phyloP scores from a whole-genome alignment of 2,113 vertebrate genomes.

The Ivindomyrus marchei region DNA sequence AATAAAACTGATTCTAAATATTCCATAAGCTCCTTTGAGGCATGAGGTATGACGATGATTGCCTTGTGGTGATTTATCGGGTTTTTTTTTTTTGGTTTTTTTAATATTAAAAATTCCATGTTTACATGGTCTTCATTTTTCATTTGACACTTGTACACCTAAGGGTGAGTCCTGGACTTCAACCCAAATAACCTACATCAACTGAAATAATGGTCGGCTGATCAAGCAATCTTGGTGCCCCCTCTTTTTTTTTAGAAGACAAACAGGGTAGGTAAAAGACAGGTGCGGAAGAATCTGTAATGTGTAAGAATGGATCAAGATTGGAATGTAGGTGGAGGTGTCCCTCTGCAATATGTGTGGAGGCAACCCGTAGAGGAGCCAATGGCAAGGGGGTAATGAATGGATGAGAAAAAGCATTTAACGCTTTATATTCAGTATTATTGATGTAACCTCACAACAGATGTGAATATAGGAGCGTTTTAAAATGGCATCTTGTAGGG shows the following conservation, averaged over 20 bases:
- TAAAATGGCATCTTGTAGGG: neutral
- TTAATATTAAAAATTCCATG: neutral
- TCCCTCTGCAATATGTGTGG: neutral
- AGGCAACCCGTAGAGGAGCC: neutral
- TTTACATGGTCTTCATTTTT: neutral
- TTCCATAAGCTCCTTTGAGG: neutral
- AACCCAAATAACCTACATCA: neutral
- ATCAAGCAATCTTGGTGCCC: neutral
- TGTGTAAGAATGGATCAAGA: neutral
- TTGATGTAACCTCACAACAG: neutral
- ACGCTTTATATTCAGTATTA: neutral
- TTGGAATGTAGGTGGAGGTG: neutral
- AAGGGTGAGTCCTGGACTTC: neutral
- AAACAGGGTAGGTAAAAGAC: neutral
- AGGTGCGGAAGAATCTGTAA: neutral
- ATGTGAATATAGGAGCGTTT: neutral
- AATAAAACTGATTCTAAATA: slow-evolving; percentile 8
- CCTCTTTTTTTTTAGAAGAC: neutral
- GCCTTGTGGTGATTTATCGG: neutral
- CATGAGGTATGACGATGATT: neutral
- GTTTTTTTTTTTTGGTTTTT: neutral
- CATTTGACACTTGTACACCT: neutral
- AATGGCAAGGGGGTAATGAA: neutral
- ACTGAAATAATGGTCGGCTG: neutral
- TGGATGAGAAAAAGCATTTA: neutral